Base-by-base conservation (phyloP, 2,797 vertebrate species). In the Setipinna tenuifilis region DNA sequence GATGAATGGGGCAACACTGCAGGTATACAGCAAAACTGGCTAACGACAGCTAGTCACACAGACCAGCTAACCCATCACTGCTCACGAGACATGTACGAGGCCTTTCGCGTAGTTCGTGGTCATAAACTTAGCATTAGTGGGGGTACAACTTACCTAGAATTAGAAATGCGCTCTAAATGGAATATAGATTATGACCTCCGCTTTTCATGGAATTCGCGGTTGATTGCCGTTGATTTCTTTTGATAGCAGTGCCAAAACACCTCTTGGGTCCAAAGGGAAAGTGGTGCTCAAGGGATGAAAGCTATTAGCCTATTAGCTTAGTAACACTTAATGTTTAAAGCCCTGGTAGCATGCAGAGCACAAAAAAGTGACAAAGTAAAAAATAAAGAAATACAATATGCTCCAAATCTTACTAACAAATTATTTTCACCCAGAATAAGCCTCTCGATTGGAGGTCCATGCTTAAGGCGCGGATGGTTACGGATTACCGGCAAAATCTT, bases 381-480 rank as follows among this genome's bases (percentile, higher is more conserved):
- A 94, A 94, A 92, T 88, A 85, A 85, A 92, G 85, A 91, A 95
- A 96, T 96, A 95, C 91, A 90, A 91, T 88, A 90, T 91, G 92
- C 89, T 54, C 35, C 86, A 88, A 91, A 90, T 90, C 92, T 91
- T 96, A 94, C 84, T 95, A 93, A 92, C 86, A 91, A 92, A 85
- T 94, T 91, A 90, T 93, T 91, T 94, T 92, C 90, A 92, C 92
- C 93, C 93, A 89, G 88, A 90, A 91, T 90, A 91, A 94, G 91
- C 95, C 94, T 93, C 92, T 94, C 94, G 94, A 95, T 94, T 93
- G 92, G 92, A 89, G 94, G 94, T 96, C 95, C 96, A 96, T 96
- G 91, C 93, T 95, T 92, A 95, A 95, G 94, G 94, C 93, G 95
- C 93, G 94, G 96, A 96, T 96, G 96, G 96, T 93, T 94, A 95